Conservation (phyloP, 2,113 vertebrate genomes). For the Podarcis cretensis region DNA sequence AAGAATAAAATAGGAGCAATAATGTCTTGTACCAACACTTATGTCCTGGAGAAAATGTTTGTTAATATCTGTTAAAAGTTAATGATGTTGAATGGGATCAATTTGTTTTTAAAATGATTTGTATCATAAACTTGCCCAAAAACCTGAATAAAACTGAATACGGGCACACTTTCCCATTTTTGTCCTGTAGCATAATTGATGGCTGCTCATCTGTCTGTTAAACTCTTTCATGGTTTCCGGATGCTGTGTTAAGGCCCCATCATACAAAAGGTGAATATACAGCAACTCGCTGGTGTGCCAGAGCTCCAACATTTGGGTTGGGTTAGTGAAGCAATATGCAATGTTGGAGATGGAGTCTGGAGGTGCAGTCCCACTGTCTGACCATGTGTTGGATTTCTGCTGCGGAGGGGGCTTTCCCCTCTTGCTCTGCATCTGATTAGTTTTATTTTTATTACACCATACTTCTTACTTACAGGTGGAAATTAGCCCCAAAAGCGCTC, state of each 20-base stretch:
- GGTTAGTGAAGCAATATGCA: no score
- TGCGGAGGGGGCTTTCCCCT: neutral
- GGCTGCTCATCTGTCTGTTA: neutral
- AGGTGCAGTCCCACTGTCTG: no score
- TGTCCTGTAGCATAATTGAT: neutral
- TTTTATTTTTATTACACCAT: neutral
- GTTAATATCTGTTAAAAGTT: constrained; percentile 7
- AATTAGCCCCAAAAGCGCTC: neutral
- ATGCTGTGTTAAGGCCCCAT: no score
- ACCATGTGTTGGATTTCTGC: no score
- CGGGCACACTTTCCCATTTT: constrained; percentile 48
- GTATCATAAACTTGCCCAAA: constrained; percentile 40
- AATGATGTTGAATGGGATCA: constrained; percentile 40
- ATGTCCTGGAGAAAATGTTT: constrained; percentile 11
- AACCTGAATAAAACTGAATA: constrained; percentile 77
- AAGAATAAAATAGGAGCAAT: constrained; percentile 5
- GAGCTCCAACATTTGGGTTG: no score
- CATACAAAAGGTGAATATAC: no score
- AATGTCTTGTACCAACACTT: constrained; percentile 34
- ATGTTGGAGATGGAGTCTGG: no score
- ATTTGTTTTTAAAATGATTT: constrained; percentile 44
- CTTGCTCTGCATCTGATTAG: neutral
- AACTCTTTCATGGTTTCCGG: no score
- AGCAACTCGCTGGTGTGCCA: no score
- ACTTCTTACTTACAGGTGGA: neutral